A percentile compares a stretch with the other conserved stretches of the same genome.
These are phyloP conservation scores for Recurvirostra avosetta DNA, from an alignment of 2,113 vertebrate species.

Conservation along the genomic window DNA sequence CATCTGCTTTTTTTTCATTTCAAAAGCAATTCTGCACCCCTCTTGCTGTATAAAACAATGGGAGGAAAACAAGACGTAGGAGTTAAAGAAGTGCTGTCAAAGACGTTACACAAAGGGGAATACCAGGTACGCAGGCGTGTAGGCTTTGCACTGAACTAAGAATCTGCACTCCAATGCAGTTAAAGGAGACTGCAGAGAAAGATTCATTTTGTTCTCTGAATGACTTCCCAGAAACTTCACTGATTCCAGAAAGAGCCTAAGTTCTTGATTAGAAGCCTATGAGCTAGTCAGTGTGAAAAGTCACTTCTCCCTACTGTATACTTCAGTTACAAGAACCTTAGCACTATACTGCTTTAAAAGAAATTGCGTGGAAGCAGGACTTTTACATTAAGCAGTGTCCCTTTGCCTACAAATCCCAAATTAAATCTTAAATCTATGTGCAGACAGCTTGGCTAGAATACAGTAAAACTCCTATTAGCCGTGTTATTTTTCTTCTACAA, in stretches of 20 bases:
- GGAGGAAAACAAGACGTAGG: not conserved
- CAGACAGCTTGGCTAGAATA: not conserved
- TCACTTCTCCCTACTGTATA: not conserved
- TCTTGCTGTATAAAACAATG: not conserved
- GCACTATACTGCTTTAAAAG: not conserved
- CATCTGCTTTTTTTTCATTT: not conserved
- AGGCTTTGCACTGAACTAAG: not conserved
- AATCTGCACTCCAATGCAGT: not conserved
- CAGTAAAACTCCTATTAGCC: not conserved
- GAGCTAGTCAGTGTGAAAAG: not conserved
- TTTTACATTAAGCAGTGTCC: not conserved
- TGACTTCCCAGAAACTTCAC: not conserved
- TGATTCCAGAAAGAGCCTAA: not conserved
- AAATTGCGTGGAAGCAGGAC: not conserved
- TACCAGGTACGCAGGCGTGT: accelerated
- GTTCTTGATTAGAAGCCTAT: not conserved
- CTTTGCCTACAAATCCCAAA: not conserved
- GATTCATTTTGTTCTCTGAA: not conserved
- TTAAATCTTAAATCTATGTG: not conserved
- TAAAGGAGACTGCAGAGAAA: not conserved
- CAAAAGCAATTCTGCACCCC: not conserved
- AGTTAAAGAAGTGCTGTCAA: not conserved
- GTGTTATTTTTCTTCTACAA: not conserved
- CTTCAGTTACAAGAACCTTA: not conserved
- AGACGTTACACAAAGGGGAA: not conserved